Conservation (phyloP, 2,113 vertebrate species). For the Lates calcarifer region DNA sequence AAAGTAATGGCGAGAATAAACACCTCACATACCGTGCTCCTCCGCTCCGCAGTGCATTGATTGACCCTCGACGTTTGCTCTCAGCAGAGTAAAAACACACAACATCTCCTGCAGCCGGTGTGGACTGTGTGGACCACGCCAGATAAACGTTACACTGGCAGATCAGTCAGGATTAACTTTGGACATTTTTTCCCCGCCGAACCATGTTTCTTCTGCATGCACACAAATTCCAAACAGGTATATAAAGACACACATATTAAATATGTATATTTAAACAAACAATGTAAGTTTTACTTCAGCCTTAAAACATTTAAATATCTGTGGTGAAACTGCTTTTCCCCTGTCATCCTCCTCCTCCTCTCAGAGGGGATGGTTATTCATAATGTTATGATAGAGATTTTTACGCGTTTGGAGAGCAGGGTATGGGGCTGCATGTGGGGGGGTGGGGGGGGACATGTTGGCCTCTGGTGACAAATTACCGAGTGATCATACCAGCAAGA, state of each 20-base stretch:
- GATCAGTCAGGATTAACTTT: conserved; percentile 91
- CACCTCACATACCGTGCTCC: conserved; percentile 85
- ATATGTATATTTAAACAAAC: neutral
- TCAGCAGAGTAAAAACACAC: conserved; percentile 80
- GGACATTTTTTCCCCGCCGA: conserved; percentile 62
- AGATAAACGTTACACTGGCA: conserved; percentile 92
- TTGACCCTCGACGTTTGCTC: conserved; percentile 88
- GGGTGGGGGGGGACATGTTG: conserved; percentile 59
- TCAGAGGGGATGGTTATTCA: neutral
- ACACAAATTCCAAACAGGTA: neutral
- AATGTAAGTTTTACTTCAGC: conserved; percentile 3
- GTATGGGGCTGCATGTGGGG: conserved; percentile 32
- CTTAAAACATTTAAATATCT: neutral
- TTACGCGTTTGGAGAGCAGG: conserved; percentile 51
- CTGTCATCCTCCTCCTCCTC: neutral
- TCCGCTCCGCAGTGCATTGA: conserved; percentile 87
- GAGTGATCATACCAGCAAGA: conserved; percentile 72
- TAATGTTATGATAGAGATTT: conserved; percentile 41
- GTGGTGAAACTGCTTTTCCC: conserved; percentile 17
- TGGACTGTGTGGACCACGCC: conserved; percentile 85
- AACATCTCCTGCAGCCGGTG: conserved; percentile 86
- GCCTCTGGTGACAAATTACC: conserved; percentile 78
- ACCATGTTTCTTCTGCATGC: neutral
- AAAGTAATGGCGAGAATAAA: conserved; percentile 49
- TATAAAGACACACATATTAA: neutral